These are phyloP conservation scores for Brachylomia viminalis DNA, from an alignment of 2,888 invertebrate genomes.

Conservation along the genomic window DNA sequence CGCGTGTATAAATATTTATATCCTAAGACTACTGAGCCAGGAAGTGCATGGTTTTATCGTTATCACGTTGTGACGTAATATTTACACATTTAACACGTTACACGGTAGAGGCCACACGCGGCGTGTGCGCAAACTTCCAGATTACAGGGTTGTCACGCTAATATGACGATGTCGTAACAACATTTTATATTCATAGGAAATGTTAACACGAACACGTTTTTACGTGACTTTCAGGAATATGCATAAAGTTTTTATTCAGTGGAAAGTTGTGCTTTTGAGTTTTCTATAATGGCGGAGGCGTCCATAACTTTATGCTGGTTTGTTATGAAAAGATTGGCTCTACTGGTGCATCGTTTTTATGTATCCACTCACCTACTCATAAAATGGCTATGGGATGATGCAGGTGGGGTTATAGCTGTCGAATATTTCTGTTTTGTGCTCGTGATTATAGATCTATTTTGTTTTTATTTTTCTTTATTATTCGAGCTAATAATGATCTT, in stretches of 20 bases:
- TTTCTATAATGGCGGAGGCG: slow-evolving; percentile 19
- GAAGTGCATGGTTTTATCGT: slow-evolving; percentile 73
- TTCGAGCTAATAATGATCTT: too few relatives aligned
- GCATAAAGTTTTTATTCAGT: slow-evolving; percentile 49
- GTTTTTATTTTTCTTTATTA: too few relatives aligned
- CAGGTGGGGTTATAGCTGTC: too few relatives aligned
- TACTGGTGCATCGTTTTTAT: background rate
- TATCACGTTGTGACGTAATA: slow-evolving; percentile 72
- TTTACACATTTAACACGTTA: slow-evolving; percentile 62
- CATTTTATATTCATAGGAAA: slow-evolving; percentile 63
- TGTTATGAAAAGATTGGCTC: slow-evolving; percentile 17
- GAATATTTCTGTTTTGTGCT: too few relatives aligned
- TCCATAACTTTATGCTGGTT: slow-evolving; percentile 10
- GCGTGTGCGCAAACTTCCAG: slow-evolving; percentile 50
- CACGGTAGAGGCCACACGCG: slow-evolving; percentile 68
- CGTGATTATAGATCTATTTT: too few relatives aligned
- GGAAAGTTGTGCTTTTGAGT: slow-evolving; percentile 45
- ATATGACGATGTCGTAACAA: slow-evolving; percentile 53
- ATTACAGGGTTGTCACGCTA: slow-evolving; percentile 56
- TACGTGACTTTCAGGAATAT: slow-evolving; percentile 64
- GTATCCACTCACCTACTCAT: background rate
- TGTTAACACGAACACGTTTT: slow-evolving; percentile 53
- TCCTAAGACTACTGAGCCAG: slow-evolving; percentile 38
- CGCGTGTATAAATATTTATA: slow-evolving; percentile 41
- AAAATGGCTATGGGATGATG: too few relatives aligned